Evolutionary conservation across 2,888 invertebrate species (phyloP).

Genomic region (Altica lythri): DNA sequence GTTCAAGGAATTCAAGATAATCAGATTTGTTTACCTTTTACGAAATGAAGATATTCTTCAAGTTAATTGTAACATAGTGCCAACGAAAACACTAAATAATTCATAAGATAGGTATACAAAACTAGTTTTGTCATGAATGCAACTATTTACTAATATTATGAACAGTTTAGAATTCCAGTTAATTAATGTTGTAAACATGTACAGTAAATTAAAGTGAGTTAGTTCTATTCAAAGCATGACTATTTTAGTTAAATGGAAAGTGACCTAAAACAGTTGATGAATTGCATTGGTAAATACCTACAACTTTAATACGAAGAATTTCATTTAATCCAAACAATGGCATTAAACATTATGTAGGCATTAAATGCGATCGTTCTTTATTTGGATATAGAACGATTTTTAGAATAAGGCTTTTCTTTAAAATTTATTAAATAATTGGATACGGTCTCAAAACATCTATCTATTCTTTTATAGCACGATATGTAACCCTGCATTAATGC

Average conservation of each 20-base stretch:
- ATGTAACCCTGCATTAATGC: too few species aligned
- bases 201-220: slow-evolving; percentile 40
- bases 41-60: slow-evolving; percentile 7
- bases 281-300: slow-evolving; percentile 41
- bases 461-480: too few species aligned
- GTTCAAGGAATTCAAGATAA: too few species aligned
- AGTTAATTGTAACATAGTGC: not conserved
- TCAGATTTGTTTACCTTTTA: too few species aligned
- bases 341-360: too few species aligned
- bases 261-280: slow-evolving; percentile 46
- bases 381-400: too few species aligned
- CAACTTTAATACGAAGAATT: slow-evolving; percentile 5
- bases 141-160: slow-evolving; percentile 28
- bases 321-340: slow-evolving; percentile 7
- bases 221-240: slow-evolving; percentile 43
- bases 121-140: slow-evolving; percentile 17
- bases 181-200: slow-evolving; percentile 39
- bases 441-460: too few species aligned
- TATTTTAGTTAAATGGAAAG: slow-evolving; percentile 44
- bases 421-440: too few species aligned
- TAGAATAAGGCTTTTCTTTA: too few species aligned
- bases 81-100: slow-evolving; percentile 5
- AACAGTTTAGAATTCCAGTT: slow-evolving; percentile 34
- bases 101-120: slow-evolving; percentile 16
- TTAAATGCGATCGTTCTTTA: too few species aligned